phyloP scores from a whole-genome alignment of 2,888 invertebrate genomes.

The Ctenicera cuprea region DNA sequence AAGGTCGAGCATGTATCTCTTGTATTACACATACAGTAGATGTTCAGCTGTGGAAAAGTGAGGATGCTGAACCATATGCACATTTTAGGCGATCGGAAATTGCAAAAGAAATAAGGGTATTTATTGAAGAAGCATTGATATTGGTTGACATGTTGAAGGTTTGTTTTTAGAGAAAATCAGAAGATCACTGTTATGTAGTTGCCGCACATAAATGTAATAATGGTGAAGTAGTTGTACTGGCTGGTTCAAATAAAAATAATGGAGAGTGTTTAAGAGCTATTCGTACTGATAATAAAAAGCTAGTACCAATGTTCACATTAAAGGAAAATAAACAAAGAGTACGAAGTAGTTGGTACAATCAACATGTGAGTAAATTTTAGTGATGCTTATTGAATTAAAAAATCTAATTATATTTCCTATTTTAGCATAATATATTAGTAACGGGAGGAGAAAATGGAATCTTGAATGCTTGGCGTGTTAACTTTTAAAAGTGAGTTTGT shows the following conservation, averaged over 20 bases:
- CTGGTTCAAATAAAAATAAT: conserved; percentile 78
- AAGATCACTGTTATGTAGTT: conserved; percentile 80
- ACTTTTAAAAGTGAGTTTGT: conserved; percentile 1
- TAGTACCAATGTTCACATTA: conserved; percentile 77
- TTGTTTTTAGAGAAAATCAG: conserved; percentile 75
- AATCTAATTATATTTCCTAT: conserved; percentile 54
- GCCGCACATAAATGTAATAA: conserved; percentile 75
- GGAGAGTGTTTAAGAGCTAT: conserved; percentile 77
- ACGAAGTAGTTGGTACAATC: conserved; percentile 80
- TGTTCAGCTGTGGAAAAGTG: conserved; percentile 81
- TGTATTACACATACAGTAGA: conserved; percentile 84
- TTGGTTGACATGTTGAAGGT: not conserved
- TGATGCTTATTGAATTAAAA: not conserved
- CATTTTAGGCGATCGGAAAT: conserved; percentile 78
- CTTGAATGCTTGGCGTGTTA: conserved; percentile 79
- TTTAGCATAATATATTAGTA: conserved; percentile 78
- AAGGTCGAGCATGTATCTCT: conserved; percentile 74
- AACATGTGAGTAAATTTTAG: conserved; percentile 74
- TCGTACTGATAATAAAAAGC: conserved; percentile 71
- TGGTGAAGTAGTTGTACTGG: conserved; percentile 76
- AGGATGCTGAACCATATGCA: conserved; percentile 77
- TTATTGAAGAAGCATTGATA: not conserved
- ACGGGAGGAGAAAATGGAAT: conserved; percentile 85
- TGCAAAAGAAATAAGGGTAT: conserved; percentile 76
- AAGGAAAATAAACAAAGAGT: conserved; percentile 82